Conservation (phyloP, 2,113 vertebrate genomes). For the Podarcis muralis region DNA sequence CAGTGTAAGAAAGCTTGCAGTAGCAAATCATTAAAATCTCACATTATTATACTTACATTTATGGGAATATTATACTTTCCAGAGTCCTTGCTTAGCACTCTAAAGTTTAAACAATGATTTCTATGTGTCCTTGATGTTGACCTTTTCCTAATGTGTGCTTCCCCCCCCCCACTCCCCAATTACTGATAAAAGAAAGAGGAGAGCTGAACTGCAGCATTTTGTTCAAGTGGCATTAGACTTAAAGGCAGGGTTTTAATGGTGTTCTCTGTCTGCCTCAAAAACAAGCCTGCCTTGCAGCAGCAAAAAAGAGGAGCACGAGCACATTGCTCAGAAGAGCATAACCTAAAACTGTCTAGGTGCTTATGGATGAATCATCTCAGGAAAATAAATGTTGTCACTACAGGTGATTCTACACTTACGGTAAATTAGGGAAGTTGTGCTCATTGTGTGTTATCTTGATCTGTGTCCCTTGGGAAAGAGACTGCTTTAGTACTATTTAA, state of each 20-base stretch:
- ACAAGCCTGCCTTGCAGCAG: neutral
- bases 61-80: neutral
- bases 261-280: neutral
- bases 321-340: constrained; percentile 18
- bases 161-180: neutral
- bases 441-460: neutral
- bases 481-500: neutral
- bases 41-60: neutral
- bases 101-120: neutral
- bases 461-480: neutral
- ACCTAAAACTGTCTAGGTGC: constrained; percentile 43
- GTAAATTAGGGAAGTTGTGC: neutral
- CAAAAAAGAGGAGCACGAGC: neutral
- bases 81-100: neutral
- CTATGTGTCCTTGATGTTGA: fast-evolving
- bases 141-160: constrained; percentile 12
- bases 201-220: neutral
- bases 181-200: constrained; percentile 2
- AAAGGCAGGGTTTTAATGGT: neutral
- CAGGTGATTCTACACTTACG: neutral
- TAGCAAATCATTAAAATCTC: neutral
- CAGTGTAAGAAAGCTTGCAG: constrained; percentile 11
- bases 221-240: neutral
- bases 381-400: neutral
- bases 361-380: neutral